Base-by-base conservation (phyloP, 1,140 invertebrate genomes). In the Philopotamus ludificatus region DNA sequence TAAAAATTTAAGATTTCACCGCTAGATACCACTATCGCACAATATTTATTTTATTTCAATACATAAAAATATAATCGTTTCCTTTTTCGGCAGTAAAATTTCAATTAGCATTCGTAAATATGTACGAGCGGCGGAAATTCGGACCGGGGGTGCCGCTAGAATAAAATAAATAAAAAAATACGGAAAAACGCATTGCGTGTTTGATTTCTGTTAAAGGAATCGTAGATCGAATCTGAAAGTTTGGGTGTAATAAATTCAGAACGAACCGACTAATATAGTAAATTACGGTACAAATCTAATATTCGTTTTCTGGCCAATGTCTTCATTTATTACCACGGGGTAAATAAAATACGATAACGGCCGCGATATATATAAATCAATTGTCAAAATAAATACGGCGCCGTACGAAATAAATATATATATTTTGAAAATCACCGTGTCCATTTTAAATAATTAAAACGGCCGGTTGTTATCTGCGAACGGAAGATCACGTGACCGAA, bases 401-500 rank as follows among this genome's bases (percentile, higher is more conserved):
- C 28, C 28, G 28, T 34, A 7, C 28, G 28, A 34, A 34, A 34
- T 34, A 12, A 34, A 34, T 34, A 7, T 34, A 34, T 34, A 7
- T 34, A 34, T 34, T 34, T 34, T 34, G 28, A 4, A 7, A 4
- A 12, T 7, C 28, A 12, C 28, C 28, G 28, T 34, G 28, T 12
- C 26, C 39, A 47, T 12, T 20, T n/a, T 9, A 20, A 60, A 57
- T 57, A 57, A 57, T 57, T 57, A 57, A 57, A 57, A 53, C 21
- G 15, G 23, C 25, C 42, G 16, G 26, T n/a, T 15, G 45, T 18
- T 42, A 8, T 41, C 34, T 42, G 55, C 34, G 34, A 45, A 8
- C 34, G 12, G 55, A 42, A 58, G 39, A 26, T 51, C 34, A 63
- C 47, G 60, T 63, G 50, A 47, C 57, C 57, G 16, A 60, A 60